Conservation (phyloP, 2,888 invertebrate genomes). For the Blastobasis adustella region DNA sequence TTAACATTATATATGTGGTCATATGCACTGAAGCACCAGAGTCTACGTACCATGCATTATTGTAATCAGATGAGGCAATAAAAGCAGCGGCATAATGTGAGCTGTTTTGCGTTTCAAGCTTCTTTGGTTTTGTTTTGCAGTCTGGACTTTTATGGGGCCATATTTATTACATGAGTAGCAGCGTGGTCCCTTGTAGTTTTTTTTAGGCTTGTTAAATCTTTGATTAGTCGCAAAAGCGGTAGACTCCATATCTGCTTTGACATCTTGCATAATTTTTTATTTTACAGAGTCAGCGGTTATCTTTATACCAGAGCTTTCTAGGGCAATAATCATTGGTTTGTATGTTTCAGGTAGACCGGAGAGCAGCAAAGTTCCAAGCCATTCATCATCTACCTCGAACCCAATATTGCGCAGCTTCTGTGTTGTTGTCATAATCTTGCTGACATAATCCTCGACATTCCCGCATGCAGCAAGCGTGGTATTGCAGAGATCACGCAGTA, state of each 20-base stretch:
- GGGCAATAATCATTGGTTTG: not conserved
- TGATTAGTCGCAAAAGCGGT: not conserved
- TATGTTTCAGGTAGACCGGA: not conserved
- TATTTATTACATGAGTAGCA: conserved; percentile 6
- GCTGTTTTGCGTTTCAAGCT: conserved; percentile 1
- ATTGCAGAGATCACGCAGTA: no score
- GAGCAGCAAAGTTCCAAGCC: no score
- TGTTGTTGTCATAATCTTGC: not conserved
- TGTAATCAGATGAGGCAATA: not conserved
- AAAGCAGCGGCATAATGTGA: conserved; percentile 12
- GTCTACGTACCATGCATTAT: not conserved
- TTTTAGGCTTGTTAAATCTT: not conserved
- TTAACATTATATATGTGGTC: no score
- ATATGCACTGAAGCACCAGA: not conserved
- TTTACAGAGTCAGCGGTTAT: not conserved
- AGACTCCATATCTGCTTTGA: not conserved
- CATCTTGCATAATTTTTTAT: no score
- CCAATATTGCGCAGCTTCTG: not conserved
- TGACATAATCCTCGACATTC: no score
- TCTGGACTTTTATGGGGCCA: conserved; percentile 10
- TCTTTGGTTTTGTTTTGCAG: conserved; percentile 5
- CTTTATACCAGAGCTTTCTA: not conserved
- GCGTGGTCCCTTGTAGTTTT: conserved; percentile 1
- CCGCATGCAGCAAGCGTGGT: no score
- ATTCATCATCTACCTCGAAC: not conserved